Conservation (phyloP, 2,113 vertebrate genomes). For the Narcine bancroftii region DNA sequence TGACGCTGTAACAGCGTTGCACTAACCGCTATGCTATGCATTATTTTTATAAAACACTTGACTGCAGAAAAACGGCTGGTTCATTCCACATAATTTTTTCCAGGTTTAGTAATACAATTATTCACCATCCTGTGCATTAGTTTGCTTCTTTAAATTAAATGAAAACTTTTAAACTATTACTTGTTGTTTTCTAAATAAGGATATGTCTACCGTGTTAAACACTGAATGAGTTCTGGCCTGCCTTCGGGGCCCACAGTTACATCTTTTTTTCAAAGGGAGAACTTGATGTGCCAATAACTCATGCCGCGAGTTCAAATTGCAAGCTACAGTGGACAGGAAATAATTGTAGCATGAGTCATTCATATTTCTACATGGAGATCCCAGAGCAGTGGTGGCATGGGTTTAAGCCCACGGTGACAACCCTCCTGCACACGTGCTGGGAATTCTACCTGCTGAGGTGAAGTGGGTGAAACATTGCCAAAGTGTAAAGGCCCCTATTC, state of each 20-base stretch:
- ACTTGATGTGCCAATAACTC: neutral
- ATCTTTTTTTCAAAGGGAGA: neutral
- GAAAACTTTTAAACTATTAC: constrained; percentile 21
- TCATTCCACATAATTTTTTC: neutral
- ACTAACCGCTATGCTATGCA: neutral
- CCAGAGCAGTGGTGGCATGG: no score
- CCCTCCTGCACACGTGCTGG: no score
- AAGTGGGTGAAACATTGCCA: no score
- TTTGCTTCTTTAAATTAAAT: constrained; percentile 25
- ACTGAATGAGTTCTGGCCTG: neutral
- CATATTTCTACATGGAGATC: no score
- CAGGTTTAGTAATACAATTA: constrained; percentile 4
- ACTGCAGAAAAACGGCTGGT: neutral
- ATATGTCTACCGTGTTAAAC: neutral
- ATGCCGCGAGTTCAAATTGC: no score
- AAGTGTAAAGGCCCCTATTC: no score
- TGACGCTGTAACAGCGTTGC: no score
- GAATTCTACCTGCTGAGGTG: no score
- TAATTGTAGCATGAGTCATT: no score
- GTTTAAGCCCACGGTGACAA: no score
- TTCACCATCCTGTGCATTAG: neutral
- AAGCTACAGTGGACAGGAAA: no score
- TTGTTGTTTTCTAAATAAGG: neutral
- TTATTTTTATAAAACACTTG: no score
- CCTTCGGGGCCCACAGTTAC: neutral